Evolutionary conservation across 2,113 vertebrate species (phyloP).

Genomic region (Larimichthys crocea): DNA sequence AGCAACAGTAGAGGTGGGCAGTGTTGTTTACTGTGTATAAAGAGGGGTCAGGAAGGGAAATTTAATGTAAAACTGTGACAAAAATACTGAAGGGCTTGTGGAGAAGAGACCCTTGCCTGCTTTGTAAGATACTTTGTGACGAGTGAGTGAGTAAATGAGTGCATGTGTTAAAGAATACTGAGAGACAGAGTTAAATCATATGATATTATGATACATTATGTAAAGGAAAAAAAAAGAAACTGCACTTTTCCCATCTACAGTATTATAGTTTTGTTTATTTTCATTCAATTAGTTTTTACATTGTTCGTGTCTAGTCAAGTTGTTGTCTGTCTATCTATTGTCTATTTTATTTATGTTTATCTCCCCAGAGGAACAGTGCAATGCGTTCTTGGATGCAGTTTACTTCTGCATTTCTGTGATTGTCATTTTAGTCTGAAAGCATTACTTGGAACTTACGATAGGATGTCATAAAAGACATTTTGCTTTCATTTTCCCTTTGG

Average conservation of each 20-base stretch:
- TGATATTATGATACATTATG: slow-evolving; percentile 60
- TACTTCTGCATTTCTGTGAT: slow-evolving; percentile 69
- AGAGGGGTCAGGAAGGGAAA: slow-evolving; percentile 33
- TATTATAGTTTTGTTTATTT: slow-evolving; percentile 77
- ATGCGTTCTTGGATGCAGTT: slow-evolving; percentile 77
- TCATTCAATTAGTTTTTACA: slow-evolving; percentile 69
- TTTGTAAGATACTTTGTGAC: slow-evolving; percentile 62
- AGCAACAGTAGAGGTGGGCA: slow-evolving; percentile 47
- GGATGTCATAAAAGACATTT: slow-evolving; percentile 29
- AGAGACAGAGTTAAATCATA: slow-evolving; percentile 62
- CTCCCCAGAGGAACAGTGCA: slow-evolving; percentile 87
- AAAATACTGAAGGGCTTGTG: slow-evolving; percentile 60
- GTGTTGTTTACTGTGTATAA: slow-evolving; percentile 55
- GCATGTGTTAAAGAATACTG: slow-evolving; percentile 63
- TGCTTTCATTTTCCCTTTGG: slow-evolving; percentile 27
- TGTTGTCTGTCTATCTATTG: slow-evolving; percentile 47
- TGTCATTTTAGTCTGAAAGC: slow-evolving; percentile 64
- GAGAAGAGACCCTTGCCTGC: slow-evolving; percentile 43
- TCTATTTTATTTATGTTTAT: slow-evolving; percentile 84
- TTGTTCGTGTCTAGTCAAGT: slow-evolving; percentile 51
- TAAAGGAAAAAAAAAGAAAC: slow-evolving; percentile 77
- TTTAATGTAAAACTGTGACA: slow-evolving; percentile 70
- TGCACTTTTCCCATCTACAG: slow-evolving; percentile 89
- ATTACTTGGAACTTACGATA: slow-evolving; percentile 29
- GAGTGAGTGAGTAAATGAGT: slow-evolving; percentile 31